These are phyloP conservation scores for Mechanitis mazaeus DNA, from an alignment of 2,888 invertebrate genomes.

Conservation along the genomic window DNA sequence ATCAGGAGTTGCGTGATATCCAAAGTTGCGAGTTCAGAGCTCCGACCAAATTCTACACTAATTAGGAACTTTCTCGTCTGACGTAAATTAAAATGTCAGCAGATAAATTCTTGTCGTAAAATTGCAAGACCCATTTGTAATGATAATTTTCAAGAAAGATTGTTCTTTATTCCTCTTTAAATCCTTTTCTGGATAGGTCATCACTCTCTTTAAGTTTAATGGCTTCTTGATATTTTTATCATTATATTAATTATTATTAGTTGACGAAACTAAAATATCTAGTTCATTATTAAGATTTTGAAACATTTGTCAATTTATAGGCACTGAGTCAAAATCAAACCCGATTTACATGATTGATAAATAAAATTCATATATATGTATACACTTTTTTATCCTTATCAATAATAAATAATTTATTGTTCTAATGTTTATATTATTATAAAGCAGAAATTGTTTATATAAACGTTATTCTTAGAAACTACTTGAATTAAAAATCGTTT, in stretches of 20 bases:
- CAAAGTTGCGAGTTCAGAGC: constrained; percentile 9
- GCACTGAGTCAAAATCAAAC: too few species aligned
- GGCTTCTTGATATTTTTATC: constrained; percentile 9
- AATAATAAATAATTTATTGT: too few species aligned
- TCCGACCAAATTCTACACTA: constrained; percentile 38
- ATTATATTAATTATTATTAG: background rate
- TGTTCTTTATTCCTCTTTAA: constrained; percentile 24
- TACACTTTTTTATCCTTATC: too few species aligned
- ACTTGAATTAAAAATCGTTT: too few species aligned
- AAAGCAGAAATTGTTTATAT: too few species aligned
- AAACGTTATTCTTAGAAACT: too few species aligned
- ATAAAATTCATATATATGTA: too few species aligned
- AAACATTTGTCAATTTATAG: too few species aligned
- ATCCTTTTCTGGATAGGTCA: constrained; percentile 17
- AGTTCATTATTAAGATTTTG: too few species aligned
- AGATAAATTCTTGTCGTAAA: constrained; percentile 42
- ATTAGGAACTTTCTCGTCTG: constrained; percentile 59
- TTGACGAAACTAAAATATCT: background rate
- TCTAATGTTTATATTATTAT: too few species aligned
- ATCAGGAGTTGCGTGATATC: background rate
- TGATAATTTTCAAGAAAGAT: constrained; percentile 26
- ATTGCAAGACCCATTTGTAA: constrained; percentile 40
- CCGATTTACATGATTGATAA: too few species aligned
- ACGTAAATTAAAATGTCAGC: constrained; percentile 49
- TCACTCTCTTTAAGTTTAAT: constrained; percentile 14